Evolutionary conservation across 2,113 vertebrate genomes (phyloP).

Genomic region (Elephas maximus): DNA sequence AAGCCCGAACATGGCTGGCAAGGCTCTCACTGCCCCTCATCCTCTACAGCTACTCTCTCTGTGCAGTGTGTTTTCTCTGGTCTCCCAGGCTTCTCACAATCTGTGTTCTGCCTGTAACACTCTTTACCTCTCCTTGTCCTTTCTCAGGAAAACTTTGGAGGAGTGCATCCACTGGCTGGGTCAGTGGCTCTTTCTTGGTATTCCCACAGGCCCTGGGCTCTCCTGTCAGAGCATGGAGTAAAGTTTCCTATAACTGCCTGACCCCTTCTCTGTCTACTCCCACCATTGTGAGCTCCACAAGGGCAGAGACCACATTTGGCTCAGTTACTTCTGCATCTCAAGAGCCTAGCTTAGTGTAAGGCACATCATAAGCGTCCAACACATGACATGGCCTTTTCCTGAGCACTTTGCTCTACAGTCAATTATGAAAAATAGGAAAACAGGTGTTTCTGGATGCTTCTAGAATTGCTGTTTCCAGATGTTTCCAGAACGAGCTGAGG

Average conservation of each 20-base stretch:
- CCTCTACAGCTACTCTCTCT: not conserved
- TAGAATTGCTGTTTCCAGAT: not conserved
- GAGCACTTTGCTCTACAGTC: too few relatives aligned
- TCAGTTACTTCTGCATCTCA: not conserved
- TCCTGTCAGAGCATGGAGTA: not conserved
- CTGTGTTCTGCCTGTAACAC: not conserved
- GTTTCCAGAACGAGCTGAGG: not conserved
- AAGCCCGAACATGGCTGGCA: accelerated
- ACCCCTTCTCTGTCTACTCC: not conserved
- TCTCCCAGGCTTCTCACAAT: not conserved
- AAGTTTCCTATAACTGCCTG: accelerated
- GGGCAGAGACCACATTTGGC: not conserved
- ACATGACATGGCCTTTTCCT: not conserved
- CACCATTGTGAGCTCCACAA: not conserved
- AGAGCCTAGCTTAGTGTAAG: not conserved
- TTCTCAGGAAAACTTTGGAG: not conserved
- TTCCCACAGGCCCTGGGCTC: not conserved
- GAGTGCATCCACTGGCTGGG: not conserved
- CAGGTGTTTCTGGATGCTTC: not conserved
- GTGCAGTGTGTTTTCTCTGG: accelerated
- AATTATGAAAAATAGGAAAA: not conserved
- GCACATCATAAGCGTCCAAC: not conserved
- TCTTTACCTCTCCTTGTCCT: not conserved
- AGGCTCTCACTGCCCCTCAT: not conserved
- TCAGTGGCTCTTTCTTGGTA: not conserved